phyloP scores from a whole-genome alignment of 2,888 invertebrate genomes.

The Xylocampa areola region DNA sequence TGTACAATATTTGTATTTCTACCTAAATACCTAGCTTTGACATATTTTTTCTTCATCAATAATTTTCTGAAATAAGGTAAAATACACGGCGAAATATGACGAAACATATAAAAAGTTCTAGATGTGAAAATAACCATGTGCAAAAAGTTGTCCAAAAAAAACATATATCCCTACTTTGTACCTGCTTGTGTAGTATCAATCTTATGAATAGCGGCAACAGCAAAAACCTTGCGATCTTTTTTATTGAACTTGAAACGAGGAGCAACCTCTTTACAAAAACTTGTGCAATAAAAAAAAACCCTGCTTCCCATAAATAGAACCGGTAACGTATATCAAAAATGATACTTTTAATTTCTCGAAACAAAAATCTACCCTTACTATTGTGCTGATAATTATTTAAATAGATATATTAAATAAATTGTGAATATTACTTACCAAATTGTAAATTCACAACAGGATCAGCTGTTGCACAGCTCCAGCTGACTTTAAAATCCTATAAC shows the following conservation, averaged over 20 bases:
- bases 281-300: slow-evolving; percentile 19
- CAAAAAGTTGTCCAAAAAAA: background rate
- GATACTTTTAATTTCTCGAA: slow-evolving; percentile 19
- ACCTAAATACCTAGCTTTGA: too few relatives aligned
- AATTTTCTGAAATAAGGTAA: too few relatives aligned
- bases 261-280: slow-evolving; percentile 26
- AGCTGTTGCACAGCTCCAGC: slow-evolving; percentile 58
- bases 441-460: slow-evolving; percentile 43
- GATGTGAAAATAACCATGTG: background rate
- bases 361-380: background rate
- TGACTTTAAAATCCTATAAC: slow-evolving; percentile 39
- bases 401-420: background rate
- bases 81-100: too few relatives aligned
- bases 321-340: background rate
- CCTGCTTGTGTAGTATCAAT: too few relatives aligned
- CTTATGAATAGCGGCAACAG: background rate
- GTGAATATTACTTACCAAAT: slow-evolving; percentile 44
- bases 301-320: background rate
- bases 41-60: too few relatives aligned
- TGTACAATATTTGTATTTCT: too few relatives aligned
- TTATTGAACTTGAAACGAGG: slow-evolving; percentile 24
- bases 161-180: background rate
- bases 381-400: background rate
- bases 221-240: slow-evolving; percentile 9
- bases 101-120: background rate